Conservation (phyloP, 2,797 vertebrate genomes). For the Siniperca scherzeri region DNA sequence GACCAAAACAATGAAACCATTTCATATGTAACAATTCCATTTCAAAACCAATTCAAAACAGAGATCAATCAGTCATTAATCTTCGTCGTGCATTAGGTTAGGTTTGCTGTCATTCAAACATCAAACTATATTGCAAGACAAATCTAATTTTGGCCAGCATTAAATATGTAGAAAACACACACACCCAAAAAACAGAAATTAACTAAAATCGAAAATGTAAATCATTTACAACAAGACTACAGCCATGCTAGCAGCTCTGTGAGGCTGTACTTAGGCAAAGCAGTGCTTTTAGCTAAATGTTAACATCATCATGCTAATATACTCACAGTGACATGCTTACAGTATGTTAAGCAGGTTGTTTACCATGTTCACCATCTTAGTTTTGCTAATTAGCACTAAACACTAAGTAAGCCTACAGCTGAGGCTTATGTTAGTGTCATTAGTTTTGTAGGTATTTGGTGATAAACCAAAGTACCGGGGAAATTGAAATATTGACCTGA, state of each 20-base stretch:
- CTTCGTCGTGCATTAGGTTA: neutral
- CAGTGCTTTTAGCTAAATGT: no score
- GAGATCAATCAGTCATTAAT: slow-evolving; percentile 1
- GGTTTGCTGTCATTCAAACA: neutral
- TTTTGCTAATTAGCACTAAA: neutral
- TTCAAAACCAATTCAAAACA: neutral
- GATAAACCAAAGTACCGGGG: no score
- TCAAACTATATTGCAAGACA: neutral
- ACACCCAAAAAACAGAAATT: neutral
- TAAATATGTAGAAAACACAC: neutral
- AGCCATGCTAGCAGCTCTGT: no score
- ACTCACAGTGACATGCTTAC: neutral
- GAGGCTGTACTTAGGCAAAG: no score
- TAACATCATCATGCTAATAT: no score
- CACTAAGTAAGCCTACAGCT: no score
- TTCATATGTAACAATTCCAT: neutral
- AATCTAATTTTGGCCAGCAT: neutral
- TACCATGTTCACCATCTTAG: neutral
- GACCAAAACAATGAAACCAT: neutral
- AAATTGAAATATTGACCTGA: neutral
- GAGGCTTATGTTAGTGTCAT: neutral
- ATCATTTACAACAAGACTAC: no score
- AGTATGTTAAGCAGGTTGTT: neutral
- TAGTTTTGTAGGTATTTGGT: neutral
- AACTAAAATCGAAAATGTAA: neutral